Conservation (phyloP, 2,113 vertebrate genomes). For the Phycodurus eques region DNA sequence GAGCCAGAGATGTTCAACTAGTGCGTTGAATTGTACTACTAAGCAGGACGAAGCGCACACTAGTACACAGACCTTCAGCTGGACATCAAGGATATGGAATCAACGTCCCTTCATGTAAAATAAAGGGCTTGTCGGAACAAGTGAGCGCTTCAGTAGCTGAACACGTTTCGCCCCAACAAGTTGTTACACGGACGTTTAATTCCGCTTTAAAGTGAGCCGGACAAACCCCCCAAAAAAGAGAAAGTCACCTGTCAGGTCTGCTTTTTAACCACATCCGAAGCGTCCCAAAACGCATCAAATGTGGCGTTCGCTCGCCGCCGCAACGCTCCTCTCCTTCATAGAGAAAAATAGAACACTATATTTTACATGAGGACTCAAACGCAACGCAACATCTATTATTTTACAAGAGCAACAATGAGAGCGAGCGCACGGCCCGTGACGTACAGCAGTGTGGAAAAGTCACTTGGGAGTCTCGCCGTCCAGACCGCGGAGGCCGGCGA, state of each 20-base stretch:
- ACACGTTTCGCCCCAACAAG: too few species aligned
- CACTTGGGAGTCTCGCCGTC: background rate
- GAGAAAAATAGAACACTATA: slow-evolving; percentile 72
- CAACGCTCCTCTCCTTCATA: slow-evolving; percentile 56
- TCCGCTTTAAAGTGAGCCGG: too few species aligned
- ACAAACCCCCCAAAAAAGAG: too few species aligned
- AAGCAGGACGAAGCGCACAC: background rate
- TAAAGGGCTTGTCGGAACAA: too few species aligned
- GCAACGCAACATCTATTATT: slow-evolving; percentile 79
- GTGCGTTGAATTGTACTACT: background rate
- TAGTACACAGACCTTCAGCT: background rate
- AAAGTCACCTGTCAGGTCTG: background rate
- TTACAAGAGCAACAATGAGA: slow-evolving; percentile 44
- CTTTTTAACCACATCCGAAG: slow-evolving; percentile 23
- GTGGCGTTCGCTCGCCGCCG: background rate
- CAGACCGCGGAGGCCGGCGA: background rate
- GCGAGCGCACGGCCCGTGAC: slow-evolving; percentile 59
- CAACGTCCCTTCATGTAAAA: too few species aligned
- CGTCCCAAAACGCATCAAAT: slow-evolving; percentile 42
- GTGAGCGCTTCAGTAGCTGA: too few species aligned
- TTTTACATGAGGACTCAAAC: slow-evolving; percentile 68
- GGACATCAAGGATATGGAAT: too few species aligned
- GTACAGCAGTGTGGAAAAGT: slow-evolving; percentile 61
- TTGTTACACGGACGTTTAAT: too few species aligned
- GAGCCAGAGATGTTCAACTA: background rate